Conservation (phyloP, 2,888 invertebrate species). For the Bugulina stolonifera region DNA sequence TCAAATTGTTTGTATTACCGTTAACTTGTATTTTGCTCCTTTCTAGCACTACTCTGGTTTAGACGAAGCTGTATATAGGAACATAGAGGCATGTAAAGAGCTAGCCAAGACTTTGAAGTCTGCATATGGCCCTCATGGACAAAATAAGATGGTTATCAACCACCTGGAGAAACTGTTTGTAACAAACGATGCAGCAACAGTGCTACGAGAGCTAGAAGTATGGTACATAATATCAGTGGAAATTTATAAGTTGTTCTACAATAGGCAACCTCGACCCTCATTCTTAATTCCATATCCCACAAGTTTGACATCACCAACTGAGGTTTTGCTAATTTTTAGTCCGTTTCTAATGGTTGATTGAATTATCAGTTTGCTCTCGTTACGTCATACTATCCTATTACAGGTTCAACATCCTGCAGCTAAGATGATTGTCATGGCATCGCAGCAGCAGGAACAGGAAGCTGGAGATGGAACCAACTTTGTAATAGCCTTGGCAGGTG, state of each 20-base stretch:
- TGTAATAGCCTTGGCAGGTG: conserved; percentile 88
- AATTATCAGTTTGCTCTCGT: no score
- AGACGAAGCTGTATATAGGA: conserved; percentile 91
- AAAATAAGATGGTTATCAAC: conserved; percentile 98
- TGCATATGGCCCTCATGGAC: conserved; percentile 90
- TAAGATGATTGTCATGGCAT: conserved; percentile 87
- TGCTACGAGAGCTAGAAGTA: conserved; percentile 82
- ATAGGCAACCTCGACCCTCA: no score
- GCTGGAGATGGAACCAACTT: conserved; percentile 99
- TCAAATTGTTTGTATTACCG: no score
- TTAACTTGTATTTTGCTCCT: no score
- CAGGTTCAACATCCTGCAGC: conserved; percentile 95
- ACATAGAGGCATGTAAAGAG: conserved; percentile 91
- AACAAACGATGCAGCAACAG: conserved; percentile 97
- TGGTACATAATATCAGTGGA: no score
- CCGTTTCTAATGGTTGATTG: no score
- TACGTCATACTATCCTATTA: no score
- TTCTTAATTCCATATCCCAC: no score
- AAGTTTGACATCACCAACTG: no score
- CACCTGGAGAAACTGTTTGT: conserved; percentile 97
- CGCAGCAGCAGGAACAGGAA: conserved; percentile 97
- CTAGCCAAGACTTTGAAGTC: conserved; percentile 87
- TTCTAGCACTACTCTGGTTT: conserved; percentile 74
- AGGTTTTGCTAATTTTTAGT: no score
- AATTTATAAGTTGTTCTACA: no score